phyloP scores from a whole-genome alignment of 2,113 vertebrate genomes.

The Pterocles burchelli region DNA sequence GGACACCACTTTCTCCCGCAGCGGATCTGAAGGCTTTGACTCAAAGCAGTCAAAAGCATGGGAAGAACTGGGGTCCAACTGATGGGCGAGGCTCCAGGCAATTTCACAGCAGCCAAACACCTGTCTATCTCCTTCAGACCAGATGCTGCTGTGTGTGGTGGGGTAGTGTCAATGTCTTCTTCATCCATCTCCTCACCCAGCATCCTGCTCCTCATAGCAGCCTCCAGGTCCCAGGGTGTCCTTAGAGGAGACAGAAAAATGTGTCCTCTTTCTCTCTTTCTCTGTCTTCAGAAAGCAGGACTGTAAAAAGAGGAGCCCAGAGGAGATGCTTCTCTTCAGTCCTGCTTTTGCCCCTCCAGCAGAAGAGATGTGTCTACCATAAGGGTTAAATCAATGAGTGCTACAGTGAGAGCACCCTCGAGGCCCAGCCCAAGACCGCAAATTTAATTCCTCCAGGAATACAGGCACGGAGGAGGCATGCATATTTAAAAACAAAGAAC shows the following conservation, averaged over 20 bases:
- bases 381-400: neutral
- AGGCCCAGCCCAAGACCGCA: neutral
- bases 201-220: neutral
- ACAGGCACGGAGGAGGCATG: neutral
- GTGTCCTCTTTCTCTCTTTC: neutral
- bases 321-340: neutral
- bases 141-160: neutral
- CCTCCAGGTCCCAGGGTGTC: neutral
- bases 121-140: fast-evolving
- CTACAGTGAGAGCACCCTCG: neutral
- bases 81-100: neutral
- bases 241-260: neutral
- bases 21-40: neutral
- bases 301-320: neutral
- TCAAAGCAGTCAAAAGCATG: neutral
- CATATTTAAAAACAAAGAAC: conserved; percentile 10
- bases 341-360: neutral
- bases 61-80: neutral
- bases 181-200: neutral
- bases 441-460: neutral
- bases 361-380: neutral
- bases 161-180: neutral
- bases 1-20: neutral
- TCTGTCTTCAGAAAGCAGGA: neutral
- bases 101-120: neutral